Conservation (phyloP, 2,113 vertebrate genomes). For the Nansenia antarctica region DNA sequence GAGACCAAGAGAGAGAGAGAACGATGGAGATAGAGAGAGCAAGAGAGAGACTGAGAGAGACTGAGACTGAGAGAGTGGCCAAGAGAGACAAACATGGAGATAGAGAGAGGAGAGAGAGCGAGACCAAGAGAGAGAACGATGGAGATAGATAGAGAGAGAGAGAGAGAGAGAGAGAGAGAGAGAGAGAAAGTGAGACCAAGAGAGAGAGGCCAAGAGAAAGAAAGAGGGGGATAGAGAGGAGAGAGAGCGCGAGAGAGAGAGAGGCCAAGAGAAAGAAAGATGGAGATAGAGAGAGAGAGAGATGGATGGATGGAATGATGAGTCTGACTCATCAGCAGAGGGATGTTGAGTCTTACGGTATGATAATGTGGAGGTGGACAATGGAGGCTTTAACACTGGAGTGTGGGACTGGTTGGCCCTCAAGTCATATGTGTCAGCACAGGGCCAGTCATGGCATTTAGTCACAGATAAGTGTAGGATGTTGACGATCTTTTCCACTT, state of each 20-base stretch:
- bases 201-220: background rate
- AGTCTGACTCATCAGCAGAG: conserved; percentile 40
- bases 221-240: conserved; percentile 12
- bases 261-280: conserved; percentile 36
- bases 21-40: background rate
- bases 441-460: conserved; percentile 31
- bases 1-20: background rate
- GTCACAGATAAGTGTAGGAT: conserved; percentile 52
- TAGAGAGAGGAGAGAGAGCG: background rate
- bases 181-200: background rate
- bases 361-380: conserved; percentile 57
- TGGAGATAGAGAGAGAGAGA: background rate
- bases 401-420: conserved; percentile 48
- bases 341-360: conserved; percentile 38
- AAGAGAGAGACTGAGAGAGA: conserved; percentile 5
- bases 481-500: conserved; percentile 11
- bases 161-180: background rate
- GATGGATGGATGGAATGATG: conserved; percentile 9
- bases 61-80: background rate
- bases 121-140: no score
- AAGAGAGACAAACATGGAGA: conserved; percentile 2
- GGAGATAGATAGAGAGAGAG: conserved; percentile 1
- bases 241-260: background rate
- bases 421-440: conserved; percentile 50
- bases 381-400: conserved; percentile 63